phyloP scores from a whole-genome alignment of 2,797 vertebrate genomes.

The Hoplostethus mediterraneus region DNA sequence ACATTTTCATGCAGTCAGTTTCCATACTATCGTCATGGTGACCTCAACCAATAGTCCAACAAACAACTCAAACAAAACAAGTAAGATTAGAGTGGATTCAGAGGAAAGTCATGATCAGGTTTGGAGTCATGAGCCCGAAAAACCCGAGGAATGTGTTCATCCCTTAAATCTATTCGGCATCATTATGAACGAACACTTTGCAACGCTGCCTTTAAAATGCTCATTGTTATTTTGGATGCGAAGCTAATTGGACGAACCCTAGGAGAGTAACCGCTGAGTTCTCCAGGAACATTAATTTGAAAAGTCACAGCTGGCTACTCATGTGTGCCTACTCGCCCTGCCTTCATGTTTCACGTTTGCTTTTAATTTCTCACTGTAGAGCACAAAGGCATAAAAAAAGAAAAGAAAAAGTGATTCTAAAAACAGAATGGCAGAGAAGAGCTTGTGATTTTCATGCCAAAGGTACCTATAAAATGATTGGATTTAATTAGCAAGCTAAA shows the following conservation, averaged over 20 bases:
- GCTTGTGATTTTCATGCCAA: conserved; percentile 59
- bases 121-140: conserved; percentile 47
- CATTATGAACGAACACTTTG: conserved; percentile 58
- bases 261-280: conserved; percentile 53
- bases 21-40: neutral
- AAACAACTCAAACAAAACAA: conserved; percentile 18
- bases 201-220: conserved; percentile 58
- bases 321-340: conserved; percentile 41
- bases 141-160: conserved; percentile 57
- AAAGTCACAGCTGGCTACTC: conserved; percentile 75
- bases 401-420: conserved; percentile 44
- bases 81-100: neutral
- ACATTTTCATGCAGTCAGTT: neutral
- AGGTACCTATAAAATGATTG: conserved; percentile 55
- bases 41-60: neutral
- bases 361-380: conserved; percentile 40
- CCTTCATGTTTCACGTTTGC: conserved; percentile 43
- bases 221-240: conserved; percentile 64
- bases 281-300: conserved; percentile 62
- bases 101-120: conserved; percentile 29
- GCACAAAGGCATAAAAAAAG: conserved; percentile 36
- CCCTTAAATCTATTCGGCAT: conserved; percentile 18
- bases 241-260: conserved; percentile 68
- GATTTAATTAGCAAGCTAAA: conserved; percentile 64
- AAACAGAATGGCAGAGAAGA: conserved; percentile 60